A percentile compares a stretch with the other conserved stretches of the same genome.
These are phyloP conservation scores for Periparus ater DNA, from an alignment of 2,797 vertebrate genomes.

Conservation along the genomic window DNA sequence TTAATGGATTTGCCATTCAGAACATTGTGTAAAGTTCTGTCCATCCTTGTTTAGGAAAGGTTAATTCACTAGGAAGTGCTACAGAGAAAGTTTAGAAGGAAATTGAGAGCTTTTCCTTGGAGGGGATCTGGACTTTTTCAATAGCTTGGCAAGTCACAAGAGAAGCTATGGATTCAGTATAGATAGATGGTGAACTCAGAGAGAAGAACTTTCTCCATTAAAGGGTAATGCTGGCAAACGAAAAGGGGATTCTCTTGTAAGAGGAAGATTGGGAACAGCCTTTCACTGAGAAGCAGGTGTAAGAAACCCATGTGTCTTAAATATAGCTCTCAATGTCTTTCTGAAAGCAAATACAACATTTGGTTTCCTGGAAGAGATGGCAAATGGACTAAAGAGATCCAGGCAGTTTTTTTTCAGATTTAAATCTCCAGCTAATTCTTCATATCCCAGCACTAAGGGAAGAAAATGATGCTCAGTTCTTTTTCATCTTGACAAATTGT, in stretches of 20 bases:
- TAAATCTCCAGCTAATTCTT: neutral
- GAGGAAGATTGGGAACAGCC: neutral
- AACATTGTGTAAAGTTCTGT: neutral
- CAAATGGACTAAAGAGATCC: neutral
- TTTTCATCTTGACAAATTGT: neutral
- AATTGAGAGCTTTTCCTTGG: neutral
- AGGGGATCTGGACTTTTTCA: neutral
- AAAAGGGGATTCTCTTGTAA: neutral
- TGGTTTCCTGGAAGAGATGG: neutral
- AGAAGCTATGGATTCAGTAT: neutral
- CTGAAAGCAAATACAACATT: neutral
- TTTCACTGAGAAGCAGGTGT: conserved; percentile 2
- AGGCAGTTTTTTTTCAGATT: neutral
- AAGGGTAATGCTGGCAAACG: neutral
- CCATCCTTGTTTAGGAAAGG: neutral
- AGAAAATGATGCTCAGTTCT: neutral
- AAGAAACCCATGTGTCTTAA: neutral
- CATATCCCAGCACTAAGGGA: neutral
- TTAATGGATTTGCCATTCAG: neutral
- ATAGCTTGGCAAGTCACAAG: neutral
- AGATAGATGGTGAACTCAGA: neutral
- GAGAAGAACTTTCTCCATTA: neutral
- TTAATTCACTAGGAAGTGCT: neutral
- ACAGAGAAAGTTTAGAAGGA: neutral
- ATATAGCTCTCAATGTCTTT: neutral